These are phyloP conservation scores for Neotoxoptera formosana DNA, from an alignment of 1,140 invertebrate genomes.

Conservation along the genomic window DNA sequence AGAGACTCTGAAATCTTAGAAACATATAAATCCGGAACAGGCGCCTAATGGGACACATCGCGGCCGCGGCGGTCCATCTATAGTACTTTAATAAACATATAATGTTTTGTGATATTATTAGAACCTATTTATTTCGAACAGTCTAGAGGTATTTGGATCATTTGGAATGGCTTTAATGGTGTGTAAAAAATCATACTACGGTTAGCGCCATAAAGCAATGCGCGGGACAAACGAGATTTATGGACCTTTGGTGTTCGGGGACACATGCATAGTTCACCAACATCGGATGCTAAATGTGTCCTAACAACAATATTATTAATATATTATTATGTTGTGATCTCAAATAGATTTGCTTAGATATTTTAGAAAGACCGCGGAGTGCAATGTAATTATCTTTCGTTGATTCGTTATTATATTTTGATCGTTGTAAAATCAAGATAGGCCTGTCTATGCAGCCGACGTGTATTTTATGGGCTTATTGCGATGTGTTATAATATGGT, in stretches of 20 bases:
- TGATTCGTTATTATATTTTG: background rate
- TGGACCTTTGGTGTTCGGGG: background rate
- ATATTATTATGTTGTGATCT: background rate
- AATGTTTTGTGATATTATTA: background rate
- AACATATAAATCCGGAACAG: background rate
- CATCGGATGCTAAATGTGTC: background rate
- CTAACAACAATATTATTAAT: background rate
- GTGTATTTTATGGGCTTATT: slow-evolving; percentile 1
- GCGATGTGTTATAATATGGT: slow-evolving; percentile 18
- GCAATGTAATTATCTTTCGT: background rate
- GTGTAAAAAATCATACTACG: background rate
- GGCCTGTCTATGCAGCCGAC: too few species aligned
- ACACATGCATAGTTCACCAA: background rate
- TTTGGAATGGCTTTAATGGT: slow-evolving; percentile 11
- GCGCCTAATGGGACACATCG: background rate
- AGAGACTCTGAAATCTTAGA: background rate
- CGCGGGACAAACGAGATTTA: background rate
- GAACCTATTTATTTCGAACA: slow-evolving; percentile 27
- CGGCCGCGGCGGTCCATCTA: background rate
- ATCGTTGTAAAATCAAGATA: slow-evolving; percentile 22
- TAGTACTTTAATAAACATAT: background rate
- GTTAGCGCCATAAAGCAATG: slow-evolving; percentile 36
- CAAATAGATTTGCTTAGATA: background rate
- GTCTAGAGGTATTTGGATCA: slow-evolving; percentile 27
- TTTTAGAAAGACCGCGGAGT: background rate